Base-by-base conservation (phyloP, 2,113 vertebrate genomes). In the Leiothrix lutea region DNA sequence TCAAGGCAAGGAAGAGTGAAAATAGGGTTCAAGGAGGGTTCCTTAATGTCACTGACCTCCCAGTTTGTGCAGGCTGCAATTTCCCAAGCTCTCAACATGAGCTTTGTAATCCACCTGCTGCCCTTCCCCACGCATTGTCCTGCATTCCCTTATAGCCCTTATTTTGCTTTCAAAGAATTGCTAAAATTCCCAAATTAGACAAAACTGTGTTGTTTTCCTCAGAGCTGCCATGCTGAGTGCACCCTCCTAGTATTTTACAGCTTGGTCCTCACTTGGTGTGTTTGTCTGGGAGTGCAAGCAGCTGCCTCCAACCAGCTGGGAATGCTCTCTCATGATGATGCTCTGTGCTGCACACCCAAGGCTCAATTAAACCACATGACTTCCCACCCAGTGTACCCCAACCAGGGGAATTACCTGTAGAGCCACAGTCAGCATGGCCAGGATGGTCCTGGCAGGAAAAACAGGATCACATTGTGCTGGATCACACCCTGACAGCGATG, bases 391-490 rank as follows among this genome's bases (percentile, higher is more conserved):
- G 10, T 5, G 5, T 35, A 48, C 8, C 31, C 73, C 33, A 70
- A 0, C 11, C 14, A 33, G 5, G 15, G 17, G 74, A 94, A 66
- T 62, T 54, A 79, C 70, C 69, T 64, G 36, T 11, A 38, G 50
- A 71, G 5, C 9, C 44, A 12, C 23, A 15, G 28, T 54, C 42
- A 33, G 54, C 8, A 12, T 58, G 58, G 45, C 7, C 13, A 26
- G 42, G 53, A 31, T 17, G 20, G 31, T 57, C 45, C 64, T 45
- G 56, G 24, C 35, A 65, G 26, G 28, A 69, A 23, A 44, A 70
- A 35, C 54, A 80, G 50, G 48, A 26, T 50, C 31, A 35, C 19
- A 0, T 22, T 0, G 0, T 0, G 0, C 36, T 61, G 47, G 31
- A 24, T 74, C 42, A 22, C 36, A 26, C 26, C 1, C 5, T 4